phyloP scores from a whole-genome alignment of 2,113 vertebrate species.

The Peromyscus californicus region DNA sequence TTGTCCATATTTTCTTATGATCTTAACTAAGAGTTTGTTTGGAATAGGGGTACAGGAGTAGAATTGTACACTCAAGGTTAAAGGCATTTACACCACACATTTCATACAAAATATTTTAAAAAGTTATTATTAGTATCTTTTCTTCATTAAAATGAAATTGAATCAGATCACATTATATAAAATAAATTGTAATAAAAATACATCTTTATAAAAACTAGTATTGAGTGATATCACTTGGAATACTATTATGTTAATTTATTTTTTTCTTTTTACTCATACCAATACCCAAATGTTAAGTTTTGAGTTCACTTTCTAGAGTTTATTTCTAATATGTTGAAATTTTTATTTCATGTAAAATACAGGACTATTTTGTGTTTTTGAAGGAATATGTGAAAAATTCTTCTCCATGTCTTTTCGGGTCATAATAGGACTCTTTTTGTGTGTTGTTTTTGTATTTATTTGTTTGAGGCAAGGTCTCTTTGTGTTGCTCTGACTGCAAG shows the following conservation, averaged over 20 bases:
- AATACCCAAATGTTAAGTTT: background rate
- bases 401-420: background rate
- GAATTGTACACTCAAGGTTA: background rate
- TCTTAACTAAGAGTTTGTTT: slow-evolving; percentile 30
- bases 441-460: background rate
- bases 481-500: background rate
- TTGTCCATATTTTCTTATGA: background rate
- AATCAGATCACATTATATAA: background rate
- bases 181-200: background rate
- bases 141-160: too few relatives aligned
- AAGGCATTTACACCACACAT: background rate
- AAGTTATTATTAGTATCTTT: background rate
- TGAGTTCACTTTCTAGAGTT: background rate
- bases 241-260: slow-evolving; percentile 25
- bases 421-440: background rate
- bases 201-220: too few relatives aligned
- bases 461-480: background rate
- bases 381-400: background rate
- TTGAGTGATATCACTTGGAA: background rate
- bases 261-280: background rate
- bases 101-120: background rate
- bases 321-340: background rate
- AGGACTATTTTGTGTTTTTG: background rate
- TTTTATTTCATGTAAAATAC: background rate
- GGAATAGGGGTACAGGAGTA: background rate